Evolutionary conservation across 2,113 vertebrate species (phyloP), one percentile per base, ranked within the genome.

Genomic region (Columbina picui): DNA sequence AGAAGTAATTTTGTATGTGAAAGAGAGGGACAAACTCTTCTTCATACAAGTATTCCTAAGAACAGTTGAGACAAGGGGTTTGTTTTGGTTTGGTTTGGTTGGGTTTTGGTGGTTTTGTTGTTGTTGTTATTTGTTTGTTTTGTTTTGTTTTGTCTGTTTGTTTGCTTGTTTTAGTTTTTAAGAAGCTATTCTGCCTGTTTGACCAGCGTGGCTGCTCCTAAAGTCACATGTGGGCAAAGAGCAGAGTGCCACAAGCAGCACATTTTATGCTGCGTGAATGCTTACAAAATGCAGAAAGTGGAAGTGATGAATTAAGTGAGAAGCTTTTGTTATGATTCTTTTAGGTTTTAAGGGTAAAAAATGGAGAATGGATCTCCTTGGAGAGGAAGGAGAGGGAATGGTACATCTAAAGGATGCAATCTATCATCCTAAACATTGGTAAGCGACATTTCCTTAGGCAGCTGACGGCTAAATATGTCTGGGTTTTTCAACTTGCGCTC

Each of bases 271-370:
- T 71, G 27, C 43, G 38, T 52, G 84, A 95, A 68, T 68, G 76
- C 12, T 94, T 55, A 63, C 41, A 84, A 94, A 94, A 93, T 84
- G 76, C 64, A 96, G 93, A 83, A 95, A 92, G 63, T 79, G 55
- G 75, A 94, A 84, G 73, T 96, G 96, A 96, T 95, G 53, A 92
- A 97, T 96, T 78, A 94, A 96, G 90, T 96, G 96, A 95, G 88
- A 93, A 89, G 76, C 80, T 94, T 96, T 93, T 96, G 92, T 95
- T 92, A 96, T 96, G 94, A 94, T 93, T 97, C 90, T 94, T 97
- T 88, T 78, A 95, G 92, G 90, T 86, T 95, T 96, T 96, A 95
- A 92, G 87, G 55, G 71, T 93, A 89, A 95, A 96, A 97, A 94
- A 86, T 77, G 90, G 95, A 95, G 94, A 96, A 95, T 94, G 92